phyloP scores from a whole-genome alignment of 1,140 invertebrate species.

The Rhopalosiphum padi region DNA sequence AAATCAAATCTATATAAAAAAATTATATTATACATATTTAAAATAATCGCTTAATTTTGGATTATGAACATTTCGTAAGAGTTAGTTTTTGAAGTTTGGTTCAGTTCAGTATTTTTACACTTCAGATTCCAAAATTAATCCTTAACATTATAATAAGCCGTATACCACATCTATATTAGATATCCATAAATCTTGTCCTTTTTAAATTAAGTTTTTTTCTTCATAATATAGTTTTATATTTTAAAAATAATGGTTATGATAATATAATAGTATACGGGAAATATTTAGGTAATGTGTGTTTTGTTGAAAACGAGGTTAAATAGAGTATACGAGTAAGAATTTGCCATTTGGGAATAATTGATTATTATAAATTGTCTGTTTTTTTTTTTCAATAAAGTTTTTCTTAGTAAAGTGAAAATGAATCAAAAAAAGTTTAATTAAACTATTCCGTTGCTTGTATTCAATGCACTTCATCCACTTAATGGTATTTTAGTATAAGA shows the following conservation, averaged over 20 bases:
- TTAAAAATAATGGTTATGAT: not conserved
- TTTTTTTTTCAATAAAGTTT: not conserved
- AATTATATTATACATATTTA: no score
- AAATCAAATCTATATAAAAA: no score
- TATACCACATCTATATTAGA: no score
- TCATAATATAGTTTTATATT: not conserved
- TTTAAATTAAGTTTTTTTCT: not conserved
- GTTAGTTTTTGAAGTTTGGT: no score
- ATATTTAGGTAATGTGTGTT: not conserved
- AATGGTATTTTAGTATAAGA: not conserved
- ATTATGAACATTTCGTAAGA: no score
- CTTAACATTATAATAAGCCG: no score
- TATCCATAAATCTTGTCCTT: not conserved
- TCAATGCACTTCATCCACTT: not conserved
- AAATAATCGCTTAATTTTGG: no score
- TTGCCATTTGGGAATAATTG: not conserved
- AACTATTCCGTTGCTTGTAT: not conserved
- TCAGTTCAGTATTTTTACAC: not conserved
- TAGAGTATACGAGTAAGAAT: not conserved
- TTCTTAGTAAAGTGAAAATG: not conserved
- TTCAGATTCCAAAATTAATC: not conserved
- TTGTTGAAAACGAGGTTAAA: not conserved
- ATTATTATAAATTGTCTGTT: not conserved
- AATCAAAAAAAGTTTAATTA: not conserved
- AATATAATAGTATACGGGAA: not conserved